phyloP scores from a whole-genome alignment of 2,113 vertebrate genomes.

The Copsychus sechellarum region DNA sequence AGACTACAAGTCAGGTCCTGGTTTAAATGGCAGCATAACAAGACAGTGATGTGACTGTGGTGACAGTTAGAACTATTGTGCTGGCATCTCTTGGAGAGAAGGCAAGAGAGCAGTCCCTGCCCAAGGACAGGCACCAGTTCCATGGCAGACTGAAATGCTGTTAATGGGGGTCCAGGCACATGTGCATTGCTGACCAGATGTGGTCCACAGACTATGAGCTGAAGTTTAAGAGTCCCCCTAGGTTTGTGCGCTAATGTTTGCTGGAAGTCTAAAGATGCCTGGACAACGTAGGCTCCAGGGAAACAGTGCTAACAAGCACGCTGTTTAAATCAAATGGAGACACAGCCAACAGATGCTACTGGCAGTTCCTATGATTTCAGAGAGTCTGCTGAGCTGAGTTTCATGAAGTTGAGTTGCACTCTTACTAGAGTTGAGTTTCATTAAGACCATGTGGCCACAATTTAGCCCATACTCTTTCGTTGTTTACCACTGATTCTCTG shows the following conservation, averaged over 20 bases:
- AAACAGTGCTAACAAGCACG: background rate
- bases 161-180: accelerated
- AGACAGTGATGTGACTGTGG: background rate
- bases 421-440: background rate
- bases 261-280: background rate
- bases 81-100: background rate
- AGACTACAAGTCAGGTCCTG: background rate
- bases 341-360: background rate
- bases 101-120: background rate
- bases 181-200: background rate
- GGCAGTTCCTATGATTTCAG: background rate
- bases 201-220: background rate
- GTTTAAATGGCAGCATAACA: background rate
- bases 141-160: background rate
- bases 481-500: background rate
- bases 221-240: background rate
- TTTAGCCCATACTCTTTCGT: background rate
- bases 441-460: background rate
- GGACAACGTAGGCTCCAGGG: background rate
- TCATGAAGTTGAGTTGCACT: background rate
- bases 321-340: background rate
- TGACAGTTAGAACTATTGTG: background rate
- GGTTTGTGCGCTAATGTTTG: background rate
- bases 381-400: background rate
- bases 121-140: background rate